phyloP scores from a whole-genome alignment of 35 echinoderm and acorn worm genomes.

The Diadema setosum region DNA sequence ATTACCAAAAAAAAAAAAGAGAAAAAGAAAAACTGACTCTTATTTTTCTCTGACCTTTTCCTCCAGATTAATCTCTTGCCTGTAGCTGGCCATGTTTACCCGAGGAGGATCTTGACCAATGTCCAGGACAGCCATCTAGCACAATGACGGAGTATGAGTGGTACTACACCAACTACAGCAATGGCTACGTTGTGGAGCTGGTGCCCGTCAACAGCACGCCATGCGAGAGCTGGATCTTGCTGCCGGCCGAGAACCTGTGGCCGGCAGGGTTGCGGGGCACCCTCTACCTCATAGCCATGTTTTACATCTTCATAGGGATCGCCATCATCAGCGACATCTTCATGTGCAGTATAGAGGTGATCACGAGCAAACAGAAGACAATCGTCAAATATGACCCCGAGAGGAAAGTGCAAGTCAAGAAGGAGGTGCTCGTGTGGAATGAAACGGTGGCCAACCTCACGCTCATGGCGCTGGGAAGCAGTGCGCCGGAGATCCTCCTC shows the following conservation, averaged over 20 bases:
- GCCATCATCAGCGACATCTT: constrained; percentile 97
- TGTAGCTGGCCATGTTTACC: too few species aligned
- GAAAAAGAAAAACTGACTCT: too few species aligned
- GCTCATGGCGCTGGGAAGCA: constrained; percentile 95
- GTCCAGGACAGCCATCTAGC: too few species aligned
- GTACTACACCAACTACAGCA: constrained; percentile 65
- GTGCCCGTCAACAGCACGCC: neutral
- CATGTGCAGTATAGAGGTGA: constrained; percentile 98
- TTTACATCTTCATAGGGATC: constrained; percentile 89
- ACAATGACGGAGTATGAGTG: too few species aligned
- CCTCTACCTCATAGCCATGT: constrained; percentile 76
- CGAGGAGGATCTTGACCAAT: too few species aligned
- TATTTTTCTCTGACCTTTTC: too few species aligned
- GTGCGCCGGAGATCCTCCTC: constrained; percentile 91
- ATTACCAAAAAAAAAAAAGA: too few species aligned
- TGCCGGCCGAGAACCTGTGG: constrained; percentile 98
- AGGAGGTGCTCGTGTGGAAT: constrained; percentile 91
- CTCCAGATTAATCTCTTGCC: too few species aligned
- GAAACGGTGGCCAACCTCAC: constrained; percentile 94
- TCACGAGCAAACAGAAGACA: constrained; percentile 92
- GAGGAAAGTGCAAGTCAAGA: constrained; percentile 67
- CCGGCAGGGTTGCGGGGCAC: constrained; percentile 61
- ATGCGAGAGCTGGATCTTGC: constrained; percentile 83
- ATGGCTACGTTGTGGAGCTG: constrained; percentile 62
- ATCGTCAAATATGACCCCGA: constrained; percentile 84